Evolutionary conservation across 2,797 vertebrate species (phyloP), one percentile per base, ranked within the genome.

Genomic region (Falco peregrinus): DNA sequence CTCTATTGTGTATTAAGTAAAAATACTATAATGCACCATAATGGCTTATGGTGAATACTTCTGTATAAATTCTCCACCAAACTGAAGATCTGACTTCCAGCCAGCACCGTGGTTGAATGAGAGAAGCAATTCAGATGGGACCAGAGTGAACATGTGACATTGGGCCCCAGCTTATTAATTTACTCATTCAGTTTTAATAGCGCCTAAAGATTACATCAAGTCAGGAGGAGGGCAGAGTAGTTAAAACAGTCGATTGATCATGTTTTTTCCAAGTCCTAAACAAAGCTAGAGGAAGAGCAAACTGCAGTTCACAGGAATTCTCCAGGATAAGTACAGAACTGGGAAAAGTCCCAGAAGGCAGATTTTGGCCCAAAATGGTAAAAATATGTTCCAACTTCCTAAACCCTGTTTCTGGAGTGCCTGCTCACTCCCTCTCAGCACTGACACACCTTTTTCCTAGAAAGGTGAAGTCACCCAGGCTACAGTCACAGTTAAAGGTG

Each of bases 331-430:
- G 51, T 54, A 85, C 16, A 83, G 71, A 83, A 84, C 33, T 39
- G 48, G 60, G 84, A 35, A 16, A 85, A 84, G 45, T 51, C 78
- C 35, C 89, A 94, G 43, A 91, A 94, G 84, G 76, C 90, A 91
- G 82, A 81, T 78, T 95, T 94, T 84, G 84, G 89, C 93, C 93
- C 70, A 3, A 64, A 92, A 53, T 35, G 31, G 26, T 94, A 73
- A 76, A 93, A 73, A 59, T 22, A 57, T 5, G 5, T 90, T 86
- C 83, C 88, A 95, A 13, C 80, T 94, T 95, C 86, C 84, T 73
- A 56, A 54, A 43, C 63, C 70, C 43, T 69, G 64, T 45, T 75
- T 41, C 74, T 70, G 47, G n/a, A 54, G 50, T 25, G 25, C 45
- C 50, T 68, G 74, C 74, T 61, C 0, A 0, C 26, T 68, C 53